Evolutionary conservation across 2,888 invertebrate genomes (phyloP).

Genomic region (Caenorhabditis sinica): DNA sequence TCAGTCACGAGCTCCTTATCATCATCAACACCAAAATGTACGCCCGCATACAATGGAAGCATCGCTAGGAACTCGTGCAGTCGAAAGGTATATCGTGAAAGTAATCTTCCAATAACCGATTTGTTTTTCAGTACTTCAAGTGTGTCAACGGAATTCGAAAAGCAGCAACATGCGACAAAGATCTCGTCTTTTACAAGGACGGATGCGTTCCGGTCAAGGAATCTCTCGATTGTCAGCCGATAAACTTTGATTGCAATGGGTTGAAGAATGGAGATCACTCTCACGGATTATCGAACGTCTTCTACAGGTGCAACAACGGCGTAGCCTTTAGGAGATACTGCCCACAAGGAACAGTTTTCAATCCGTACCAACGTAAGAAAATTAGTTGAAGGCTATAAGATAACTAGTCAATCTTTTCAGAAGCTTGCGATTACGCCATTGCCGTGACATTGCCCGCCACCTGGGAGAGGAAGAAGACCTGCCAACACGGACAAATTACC

Average conservation of each 20-base stretch:
- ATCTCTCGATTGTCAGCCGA: constrained; percentile 52
- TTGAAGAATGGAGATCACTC: constrained; percentile 58
- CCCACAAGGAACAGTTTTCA: constrained; percentile 55
- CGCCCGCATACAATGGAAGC: constrained; percentile 44
- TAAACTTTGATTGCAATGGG: constrained; percentile 55
- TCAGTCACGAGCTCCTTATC: constrained; percentile 41
- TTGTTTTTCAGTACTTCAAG: constrained; percentile 41
- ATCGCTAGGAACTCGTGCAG: constrained; percentile 54
- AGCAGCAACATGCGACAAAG: constrained; percentile 39
- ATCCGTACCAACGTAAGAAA: constrained; percentile 38
- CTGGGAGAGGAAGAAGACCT: not conserved
- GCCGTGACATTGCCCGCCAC: constrained; percentile 4
- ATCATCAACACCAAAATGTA: constrained; percentile 24
- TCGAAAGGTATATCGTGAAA: constrained; percentile 26
- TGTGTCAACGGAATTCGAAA: constrained; percentile 61
- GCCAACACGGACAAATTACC: constrained; percentile 55
- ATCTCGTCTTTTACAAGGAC: constrained; percentile 45
- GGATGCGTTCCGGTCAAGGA: constrained; percentile 42
- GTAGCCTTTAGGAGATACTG: constrained; percentile 45
- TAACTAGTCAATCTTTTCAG: constrained; percentile 34
- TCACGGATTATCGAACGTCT: constrained; percentile 60
- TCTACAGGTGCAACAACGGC: constrained; percentile 56
- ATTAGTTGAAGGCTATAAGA: not conserved
- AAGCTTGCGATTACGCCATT: constrained; percentile 54
- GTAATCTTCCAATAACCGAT: not conserved